A percentile compares a stretch with the other conserved stretches of the same genome.
Evolutionary conservation across 2,888 invertebrate species (phyloP).

Genomic region (Cheilosia variabilis): DNA sequence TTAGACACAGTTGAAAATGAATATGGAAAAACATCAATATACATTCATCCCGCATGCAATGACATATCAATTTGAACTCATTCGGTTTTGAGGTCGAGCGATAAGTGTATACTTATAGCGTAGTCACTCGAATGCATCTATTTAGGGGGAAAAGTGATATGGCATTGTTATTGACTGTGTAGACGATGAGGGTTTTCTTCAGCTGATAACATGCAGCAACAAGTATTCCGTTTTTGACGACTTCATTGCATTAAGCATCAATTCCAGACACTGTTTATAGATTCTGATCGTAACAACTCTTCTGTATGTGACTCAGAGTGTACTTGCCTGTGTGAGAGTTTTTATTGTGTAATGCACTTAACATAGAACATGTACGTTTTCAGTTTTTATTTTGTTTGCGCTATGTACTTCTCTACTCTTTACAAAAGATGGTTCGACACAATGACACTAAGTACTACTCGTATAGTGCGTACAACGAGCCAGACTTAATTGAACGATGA

Average conservation of each 20-base stretch:
- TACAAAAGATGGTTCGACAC: constrained; percentile 24
- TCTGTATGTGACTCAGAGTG: neutral
- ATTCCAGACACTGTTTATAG: constrained; percentile 23
- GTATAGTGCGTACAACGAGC: constrained; percentile 14
- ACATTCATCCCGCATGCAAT: constrained; percentile 32
- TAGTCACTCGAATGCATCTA: constrained; percentile 1
- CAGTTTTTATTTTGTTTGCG: constrained; percentile 23
- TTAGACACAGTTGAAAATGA: constrained; percentile 23
- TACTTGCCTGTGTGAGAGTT: constrained; percentile 12
- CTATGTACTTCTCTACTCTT: neutral
- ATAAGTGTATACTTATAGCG: constrained; percentile 31
- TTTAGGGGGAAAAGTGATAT: constrained; percentile 30
- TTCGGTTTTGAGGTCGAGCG: constrained; percentile 61
- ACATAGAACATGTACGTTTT: constrained; percentile 12
- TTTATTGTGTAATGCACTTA: constrained; percentile 44
- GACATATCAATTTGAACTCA: constrained; percentile 58
- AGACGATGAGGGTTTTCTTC: constrained; percentile 37
- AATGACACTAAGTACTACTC: constrained; percentile 10
- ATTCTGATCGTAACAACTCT: constrained; percentile 18
- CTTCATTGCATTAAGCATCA: constrained; percentile 38
- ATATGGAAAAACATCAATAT: constrained; percentile 50
- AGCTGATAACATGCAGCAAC: constrained; percentile 47
- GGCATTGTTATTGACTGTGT: constrained; percentile 35
- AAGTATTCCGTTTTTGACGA: constrained; percentile 40
- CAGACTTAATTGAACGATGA: constrained; percentile 35